Evolutionary conservation across 2,797 vertebrate species (phyloP), one percentile per base, ranked within the genome.

Genomic region (Setipinna tenuifilis): DNA sequence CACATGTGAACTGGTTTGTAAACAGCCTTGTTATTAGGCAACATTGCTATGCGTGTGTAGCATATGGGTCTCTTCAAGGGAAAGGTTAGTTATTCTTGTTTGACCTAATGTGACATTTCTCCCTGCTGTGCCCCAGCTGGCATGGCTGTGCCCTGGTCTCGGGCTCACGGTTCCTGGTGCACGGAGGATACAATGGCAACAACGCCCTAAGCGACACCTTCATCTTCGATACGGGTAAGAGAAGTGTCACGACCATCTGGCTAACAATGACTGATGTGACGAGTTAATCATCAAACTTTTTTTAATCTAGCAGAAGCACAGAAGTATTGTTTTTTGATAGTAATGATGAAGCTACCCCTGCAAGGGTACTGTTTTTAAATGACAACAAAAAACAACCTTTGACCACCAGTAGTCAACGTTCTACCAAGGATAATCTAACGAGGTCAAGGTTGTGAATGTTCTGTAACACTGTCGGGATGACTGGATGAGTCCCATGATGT

Each of bases 181-280:
- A 96, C 5, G 96, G 96, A 0, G 96, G 96, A 35, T 97, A 96
- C 91, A 95, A 96, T 35, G 96, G 96, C 44, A 95, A 93, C 87
- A 91, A 91, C 44, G 95, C 96, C 16, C 91, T 96, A 65, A 91
- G 84, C 7, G 96, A 97, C 87, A 78, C 94, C 21, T 95, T 96
- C 88, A 50, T 96, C 88, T 97, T 96, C 61, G 93, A 96, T 82
- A 95, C 88, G 85, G 95, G 96, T 96, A 88, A 92, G 92, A 78
- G 80, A 62, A 11, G 14, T 19, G 28, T 14, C 3, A 5, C 6
- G 4, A 54, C 50, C 0, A 54, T 14, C 50, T 9, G 50, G 2
- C 50, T 54, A 54, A 54, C 50, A 54, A 54, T 10, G 5, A 5
- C 35, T 41, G 35, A 41, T 41, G 12, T 28, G 23, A 12, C 14